Base-by-base conservation (phyloP, 64 coral and sea anemone species). In the Montipora efflorescens region DNA sequence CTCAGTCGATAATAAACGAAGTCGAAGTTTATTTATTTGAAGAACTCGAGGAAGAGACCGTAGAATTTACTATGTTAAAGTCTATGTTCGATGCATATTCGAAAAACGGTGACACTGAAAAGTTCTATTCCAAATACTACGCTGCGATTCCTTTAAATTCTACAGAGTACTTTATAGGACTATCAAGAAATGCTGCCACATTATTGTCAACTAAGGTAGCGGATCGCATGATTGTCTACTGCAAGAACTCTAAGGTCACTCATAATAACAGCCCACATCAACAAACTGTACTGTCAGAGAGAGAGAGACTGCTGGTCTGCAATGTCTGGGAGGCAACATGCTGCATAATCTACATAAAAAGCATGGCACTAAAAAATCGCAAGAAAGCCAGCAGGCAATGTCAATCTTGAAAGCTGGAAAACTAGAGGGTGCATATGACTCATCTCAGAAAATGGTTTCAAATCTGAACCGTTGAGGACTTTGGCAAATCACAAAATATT, bases 301-400 rank as follows among this genome's bases (percentile, higher is more conserved):
- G 48, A n/a, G n/a, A n/a, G 47, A 77, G 25, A 77, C 9, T 9
- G 51, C 70, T 59, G 73, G 87, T 15, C 6, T 90, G 5, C 74
- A 45, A 8, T 77, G 18, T 77, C n/a, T 92, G 8, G 90, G 90
- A 45, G 90, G 70, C 9, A 78, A 85, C 86, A 81, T 78, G 0
- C 19, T 88, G 47, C 92, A 93, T 9, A 93, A 93, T 12, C 59
- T 93, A 0, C 73, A 87, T 46, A 93, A 87, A 11, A 93, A 93
- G 14, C 59, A 88, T 44, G 47, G 19, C n/a, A 79, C 4, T 19
- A 79, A 48, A 68, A 46, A 53, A 11, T 79, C 91, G 12, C 5
- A n/a, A 50, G 91, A 93, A 78, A 93, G 73, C 82, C 91, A 93
- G 48, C 82, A 93, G 67, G 91, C 81, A 11, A 93, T 93, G 91